Conservation (phyloP, 2,888 invertebrate genomes). For the Acanthosepion lycidas region DNA sequence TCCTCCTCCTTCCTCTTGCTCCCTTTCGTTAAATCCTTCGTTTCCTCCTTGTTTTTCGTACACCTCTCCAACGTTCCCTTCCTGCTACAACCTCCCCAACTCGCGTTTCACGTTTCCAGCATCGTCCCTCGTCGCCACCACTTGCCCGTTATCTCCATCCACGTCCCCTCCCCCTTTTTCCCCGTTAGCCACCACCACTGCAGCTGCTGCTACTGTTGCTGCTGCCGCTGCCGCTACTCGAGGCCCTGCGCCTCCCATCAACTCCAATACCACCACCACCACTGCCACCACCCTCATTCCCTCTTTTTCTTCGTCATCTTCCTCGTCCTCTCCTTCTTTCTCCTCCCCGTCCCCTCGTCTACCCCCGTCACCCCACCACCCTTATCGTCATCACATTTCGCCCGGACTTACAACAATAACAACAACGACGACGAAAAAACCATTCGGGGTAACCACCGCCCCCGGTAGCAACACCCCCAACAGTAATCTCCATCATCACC, state of each 20-base stretch:
- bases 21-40: not conserved
- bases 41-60: not conserved
- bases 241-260: not conserved
- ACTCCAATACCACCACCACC: not conserved
- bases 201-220: not conserved
- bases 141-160: not conserved
- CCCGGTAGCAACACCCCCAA: not conserved
- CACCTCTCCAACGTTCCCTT: not conserved
- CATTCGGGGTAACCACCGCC: slow-evolving; percentile 33
- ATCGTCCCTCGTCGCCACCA: not conserved
- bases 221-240: not conserved
- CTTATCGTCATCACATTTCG: not conserved
- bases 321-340: not conserved
- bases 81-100: not conserved
- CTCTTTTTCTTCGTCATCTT: not conserved
- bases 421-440: not conserved
- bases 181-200: not conserved
- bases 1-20: not conserved
- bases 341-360: not conserved
- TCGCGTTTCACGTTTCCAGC: not conserved
- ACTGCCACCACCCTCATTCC: not conserved
- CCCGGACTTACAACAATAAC: not conserved
- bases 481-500: not conserved
- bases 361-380: not conserved
- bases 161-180: not conserved